Conservation (phyloP, 2,113 vertebrate genomes). For the Agapornis roseicollis region DNA sequence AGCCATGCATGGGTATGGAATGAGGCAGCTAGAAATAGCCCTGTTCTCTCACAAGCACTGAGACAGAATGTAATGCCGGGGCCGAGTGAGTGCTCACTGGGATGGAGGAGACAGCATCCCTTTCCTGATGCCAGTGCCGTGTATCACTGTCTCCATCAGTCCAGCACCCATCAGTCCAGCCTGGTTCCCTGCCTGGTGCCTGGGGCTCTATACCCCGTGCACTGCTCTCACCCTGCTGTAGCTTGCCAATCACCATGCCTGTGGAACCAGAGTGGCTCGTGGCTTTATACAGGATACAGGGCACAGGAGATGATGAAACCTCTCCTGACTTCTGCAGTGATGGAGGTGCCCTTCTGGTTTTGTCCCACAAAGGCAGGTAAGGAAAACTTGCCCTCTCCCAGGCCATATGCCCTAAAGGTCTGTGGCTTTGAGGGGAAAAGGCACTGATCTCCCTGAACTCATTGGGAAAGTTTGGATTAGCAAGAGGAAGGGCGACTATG, state of each 20-base stretch:
- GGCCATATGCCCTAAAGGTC: not conserved
- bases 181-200: not conserved
- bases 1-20: rapidly evolving
- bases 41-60: not conserved
- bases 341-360: not conserved
- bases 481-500: not conserved
- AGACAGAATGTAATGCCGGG: rapidly evolving
- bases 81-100: rapidly evolving
- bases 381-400: not conserved
- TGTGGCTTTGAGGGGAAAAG: not conserved
- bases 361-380: not conserved
- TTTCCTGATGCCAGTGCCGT: not conserved
- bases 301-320: not conserved
- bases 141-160: not conserved
- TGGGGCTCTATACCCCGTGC: not conserved
- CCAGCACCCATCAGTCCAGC: not conserved
- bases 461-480: not conserved
- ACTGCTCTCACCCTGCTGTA: not conserved
- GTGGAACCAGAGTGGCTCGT: not conserved
- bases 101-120: not conserved
- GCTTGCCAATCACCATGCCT: not conserved
- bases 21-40: not conserved
- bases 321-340: not conserved
- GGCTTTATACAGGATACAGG: not conserved
- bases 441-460: not conserved